Base-by-base conservation (phyloP, 1,140 invertebrate genomes). In the Lerema accius region DNA sequence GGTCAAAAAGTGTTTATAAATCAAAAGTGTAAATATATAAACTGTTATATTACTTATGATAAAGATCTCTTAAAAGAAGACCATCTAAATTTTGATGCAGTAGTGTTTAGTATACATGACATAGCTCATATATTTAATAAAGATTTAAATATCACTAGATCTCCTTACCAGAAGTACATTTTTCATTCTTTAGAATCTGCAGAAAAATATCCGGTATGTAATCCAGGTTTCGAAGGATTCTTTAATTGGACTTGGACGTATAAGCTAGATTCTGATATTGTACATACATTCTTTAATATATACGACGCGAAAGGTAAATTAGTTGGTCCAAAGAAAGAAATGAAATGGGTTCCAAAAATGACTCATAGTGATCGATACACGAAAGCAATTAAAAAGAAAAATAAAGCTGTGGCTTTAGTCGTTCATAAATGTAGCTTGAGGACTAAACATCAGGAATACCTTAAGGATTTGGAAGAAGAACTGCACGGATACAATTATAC, bases 221-320 rank as follows among this genome's bases (percentile, higher is more conserved):
- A 86, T 46, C 51, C 68, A 5, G 55, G 63, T 3, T 86, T 77
- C 42, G 84, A 87, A 6, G 55, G 82, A 13, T 89, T 85, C 39
- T 89, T 89, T 49, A 86, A 85, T 26, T 76, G 67, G 72, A 86
- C 85, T 0, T 86, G 83, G 83, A 84, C 85, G 0, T 86, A 89
- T 16, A 84, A 74, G 72, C 61, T 87, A 1, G 58, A 80, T 59
- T 89, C 86, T 3, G 82, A 87, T 65, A 80, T 87, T 46, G 73
- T 78, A 2, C 76, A 80, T 39, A 73, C 84, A n/a, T 84, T 80
- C 58, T 66, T 89, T 17, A 75, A 78, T 53, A 83, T 87, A 13
- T 76, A 77, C 17, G 56, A 80, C 46, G 32, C 1, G 0, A 71
- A 80, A 11, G 77, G 80, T 32, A 65, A 63, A 17, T 28, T 79